Percentiles rank a stretch among this genome's conserved stretches.
Conservation (phyloP, 1,140 invertebrate genomes). For the Goniozus legneri region DNA sequence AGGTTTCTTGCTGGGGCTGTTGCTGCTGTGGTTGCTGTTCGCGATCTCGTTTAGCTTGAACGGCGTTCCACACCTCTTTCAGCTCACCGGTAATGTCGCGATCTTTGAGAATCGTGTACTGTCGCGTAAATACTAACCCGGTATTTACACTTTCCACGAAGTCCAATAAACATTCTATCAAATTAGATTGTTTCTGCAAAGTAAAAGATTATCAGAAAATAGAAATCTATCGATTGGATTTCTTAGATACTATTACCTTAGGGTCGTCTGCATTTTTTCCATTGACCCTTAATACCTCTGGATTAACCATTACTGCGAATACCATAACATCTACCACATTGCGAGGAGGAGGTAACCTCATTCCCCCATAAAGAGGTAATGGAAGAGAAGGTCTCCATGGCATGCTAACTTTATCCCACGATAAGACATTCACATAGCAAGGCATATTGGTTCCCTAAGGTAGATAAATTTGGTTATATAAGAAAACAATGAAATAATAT, state of each 20-base stretch:
- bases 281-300: constrained; percentile 63
- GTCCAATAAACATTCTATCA: constrained; percentile 66
- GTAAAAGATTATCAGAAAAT: neutral
- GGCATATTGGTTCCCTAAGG: constrained; percentile 39
- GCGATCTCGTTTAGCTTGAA: constrained; percentile 62
- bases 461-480: constrained; percentile 9
- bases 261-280: constrained; percentile 65
- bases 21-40: constrained; percentile 47
- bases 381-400: constrained; percentile 61
- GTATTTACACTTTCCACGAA: constrained; percentile 70
- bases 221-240: neutral
- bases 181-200: constrained; percentile 59
- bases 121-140: constrained; percentile 57
- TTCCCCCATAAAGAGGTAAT: constrained; percentile 67
- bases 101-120: constrained; percentile 64
- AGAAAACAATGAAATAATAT: no score
- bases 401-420: constrained; percentile 68
- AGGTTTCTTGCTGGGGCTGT: constrained; percentile 33
- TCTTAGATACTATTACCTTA: constrained; percentile 55
- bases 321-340: constrained; percentile 60
- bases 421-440: constrained; percentile 66
- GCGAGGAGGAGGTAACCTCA: constrained; percentile 63
- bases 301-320: constrained; percentile 70
- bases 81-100: constrained; percentile 67
- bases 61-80: constrained; percentile 69